These are phyloP conservation scores for Gorsachius magnificus DNA, from an alignment of 2,797 vertebrate species.

Conservation along the genomic window DNA sequence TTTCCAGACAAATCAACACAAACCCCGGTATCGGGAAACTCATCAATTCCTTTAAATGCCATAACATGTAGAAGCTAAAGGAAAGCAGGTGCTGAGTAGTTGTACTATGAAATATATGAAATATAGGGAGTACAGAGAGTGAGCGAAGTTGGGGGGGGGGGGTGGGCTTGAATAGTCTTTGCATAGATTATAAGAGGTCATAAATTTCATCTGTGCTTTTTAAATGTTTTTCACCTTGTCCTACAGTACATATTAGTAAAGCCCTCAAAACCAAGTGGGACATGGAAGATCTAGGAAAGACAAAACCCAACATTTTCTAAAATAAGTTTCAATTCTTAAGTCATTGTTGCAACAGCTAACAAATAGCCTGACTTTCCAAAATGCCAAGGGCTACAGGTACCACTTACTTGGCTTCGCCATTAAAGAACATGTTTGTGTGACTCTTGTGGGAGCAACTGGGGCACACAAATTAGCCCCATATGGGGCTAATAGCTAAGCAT, in stretches of 20 bases:
- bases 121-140: not conserved
- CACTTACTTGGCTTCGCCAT: not conserved
- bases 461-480: not conserved
- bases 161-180: not conserved
- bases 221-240: not conserved
- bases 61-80: not conserved
- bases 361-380: not conserved
- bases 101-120: not conserved
- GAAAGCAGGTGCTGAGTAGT: not conserved
- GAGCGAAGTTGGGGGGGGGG: fast-evolving
- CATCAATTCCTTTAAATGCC: not conserved
- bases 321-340: not conserved
- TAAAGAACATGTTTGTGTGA: not conserved
- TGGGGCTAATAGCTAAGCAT: not conserved
- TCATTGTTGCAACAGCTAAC: not conserved
- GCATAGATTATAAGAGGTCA: not conserved
- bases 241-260: not conserved
- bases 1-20: not conserved
- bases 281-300: not conserved
- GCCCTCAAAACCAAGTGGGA: not conserved
- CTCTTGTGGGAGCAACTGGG: not conserved
- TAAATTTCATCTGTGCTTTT: not conserved
- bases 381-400: not conserved
- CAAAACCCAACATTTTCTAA: not conserved
- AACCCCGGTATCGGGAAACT: not conserved